Percentiles rank a stretch among this genome's conserved stretches.
These are phyloP conservation scores for Sebastes hopkinsi DNA, from an alignment of 2,797 vertebrate genomes.

Conservation along the genomic window DNA sequence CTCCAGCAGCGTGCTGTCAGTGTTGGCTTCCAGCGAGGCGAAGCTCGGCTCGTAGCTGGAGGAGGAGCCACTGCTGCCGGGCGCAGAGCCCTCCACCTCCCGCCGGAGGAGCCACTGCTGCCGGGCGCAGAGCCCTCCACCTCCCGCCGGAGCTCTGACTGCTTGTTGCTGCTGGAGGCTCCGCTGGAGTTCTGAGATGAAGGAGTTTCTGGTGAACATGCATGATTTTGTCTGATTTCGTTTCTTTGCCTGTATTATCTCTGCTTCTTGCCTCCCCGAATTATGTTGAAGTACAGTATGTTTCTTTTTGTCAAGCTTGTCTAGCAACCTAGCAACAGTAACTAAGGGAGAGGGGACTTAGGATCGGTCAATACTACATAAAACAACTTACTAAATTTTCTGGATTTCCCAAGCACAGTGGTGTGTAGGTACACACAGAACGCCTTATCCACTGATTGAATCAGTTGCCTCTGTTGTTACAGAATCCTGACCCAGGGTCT, in stretches of 20 bases:
- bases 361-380: neutral
- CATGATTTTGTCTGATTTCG: neutral
- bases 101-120: too few species aligned
- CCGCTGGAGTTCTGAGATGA: neutral
- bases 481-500: neutral
- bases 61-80: too few species aligned
- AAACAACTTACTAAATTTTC: neutral
- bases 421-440: neutral
- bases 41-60: too few species aligned
- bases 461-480: neutral
- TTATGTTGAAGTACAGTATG: neutral
- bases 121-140: too few species aligned
- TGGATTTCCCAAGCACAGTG: neutral
- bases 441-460: neutral
- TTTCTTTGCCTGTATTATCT: neutral
- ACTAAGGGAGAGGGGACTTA: neutral
- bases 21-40: too few species aligned
- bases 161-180: too few species aligned
- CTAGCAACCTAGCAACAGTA: neutral
- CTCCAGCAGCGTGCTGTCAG: too few species aligned
- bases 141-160: too few species aligned
- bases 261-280: neutral
- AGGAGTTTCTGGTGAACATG: neutral
- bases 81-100: too few species aligned
- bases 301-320: neutral